Base-by-base conservation (phyloP, 2,888 invertebrate genomes). In the Oasisia sp. region DNA sequence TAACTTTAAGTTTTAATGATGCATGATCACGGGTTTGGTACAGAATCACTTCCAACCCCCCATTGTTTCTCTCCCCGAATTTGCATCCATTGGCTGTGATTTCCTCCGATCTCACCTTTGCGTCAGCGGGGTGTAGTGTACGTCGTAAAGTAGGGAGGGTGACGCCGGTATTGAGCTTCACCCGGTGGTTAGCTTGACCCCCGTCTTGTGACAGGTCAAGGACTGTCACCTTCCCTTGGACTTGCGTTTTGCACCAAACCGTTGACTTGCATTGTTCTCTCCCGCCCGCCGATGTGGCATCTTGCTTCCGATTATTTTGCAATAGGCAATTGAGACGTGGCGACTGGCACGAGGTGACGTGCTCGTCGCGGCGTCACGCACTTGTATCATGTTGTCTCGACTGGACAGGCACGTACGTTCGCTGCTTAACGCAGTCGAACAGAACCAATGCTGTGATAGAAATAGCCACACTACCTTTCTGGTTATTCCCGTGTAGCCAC, bases 391-490 rank as follows among this genome's bases (percentile, higher is more conserved):
- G 74, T 74, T 74, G n/a, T 74, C 74, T 74, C 27, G 74, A 74
- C 74, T 38, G 38, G 38, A 38, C 38, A 38, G 38, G 38, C 38
- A 74, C 7, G 74, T 27, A 74, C 74, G 74, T 74, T 74, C 27
- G 74, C 74, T 74, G 74, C 74, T 27, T 19, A 19, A 74, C n/a
- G 74, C 74, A 74, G 74, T 74, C 27, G 56, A 74, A 74, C 74
- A 74, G 74, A 74, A 74, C 74, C 74, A 74, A 74, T 74, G n/a
- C 74, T 74, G 74, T 74, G 74, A 74, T 74, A 74, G 74, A 74
- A 74, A 74, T 74, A 74, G 74, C 74, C 74, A 74, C 74, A 74
- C 27, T 74, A 74, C 74, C 74, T 74, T 74, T 74, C 74, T 74
- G 74, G 74, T 74, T 74, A 74, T 74, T 74, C 74, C 74, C 27